A percentile compares a stretch with the other conserved stretches of the same genome.
Evolutionary conservation across 2,888 invertebrate species (phyloP).

Genomic region (Rhagonycha fulva): DNA sequence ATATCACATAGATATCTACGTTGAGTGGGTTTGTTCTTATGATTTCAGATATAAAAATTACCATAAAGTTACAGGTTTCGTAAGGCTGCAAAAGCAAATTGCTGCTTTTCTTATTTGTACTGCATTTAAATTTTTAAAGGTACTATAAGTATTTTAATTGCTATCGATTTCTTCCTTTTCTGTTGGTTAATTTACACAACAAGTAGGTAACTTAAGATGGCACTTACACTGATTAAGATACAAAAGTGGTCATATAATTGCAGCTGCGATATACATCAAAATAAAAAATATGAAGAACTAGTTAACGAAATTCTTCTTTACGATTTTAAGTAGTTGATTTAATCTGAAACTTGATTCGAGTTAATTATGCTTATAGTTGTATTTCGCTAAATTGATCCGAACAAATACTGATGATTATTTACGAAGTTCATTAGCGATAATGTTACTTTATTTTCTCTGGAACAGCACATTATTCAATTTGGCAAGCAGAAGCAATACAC

Average conservation of each 20-base stretch:
- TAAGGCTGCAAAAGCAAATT: too few species aligned
- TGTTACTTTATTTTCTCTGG: constrained; percentile 48
- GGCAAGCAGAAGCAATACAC: constrained; percentile 38
- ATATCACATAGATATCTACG: too few species aligned
- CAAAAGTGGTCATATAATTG: neutral
- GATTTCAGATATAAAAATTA: too few species aligned
- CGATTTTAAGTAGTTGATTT: constrained; percentile 18
- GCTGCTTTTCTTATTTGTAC: too few species aligned
- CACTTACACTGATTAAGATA: neutral
- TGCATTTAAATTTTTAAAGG: neutral
- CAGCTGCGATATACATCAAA: neutral
- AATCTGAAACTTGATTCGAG: constrained; percentile 23
- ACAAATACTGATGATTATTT: constrained; percentile 47
- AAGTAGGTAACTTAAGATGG: neutral
- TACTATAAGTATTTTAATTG: neutral
- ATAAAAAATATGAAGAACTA: neutral
- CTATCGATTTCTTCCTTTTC: neutral
- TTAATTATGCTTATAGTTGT: constrained; percentile 17
- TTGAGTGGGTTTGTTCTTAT: too few species aligned
- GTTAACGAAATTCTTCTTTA: constrained; percentile 7
- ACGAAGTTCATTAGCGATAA: constrained; percentile 50
- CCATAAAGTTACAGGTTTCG: too few species aligned
- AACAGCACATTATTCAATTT: constrained; percentile 50
- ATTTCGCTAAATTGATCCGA: constrained; percentile 29
- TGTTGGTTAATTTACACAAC: neutral